Base-by-base conservation (phyloP, 2,888 invertebrate species). In the Archips xylosteana region DNA sequence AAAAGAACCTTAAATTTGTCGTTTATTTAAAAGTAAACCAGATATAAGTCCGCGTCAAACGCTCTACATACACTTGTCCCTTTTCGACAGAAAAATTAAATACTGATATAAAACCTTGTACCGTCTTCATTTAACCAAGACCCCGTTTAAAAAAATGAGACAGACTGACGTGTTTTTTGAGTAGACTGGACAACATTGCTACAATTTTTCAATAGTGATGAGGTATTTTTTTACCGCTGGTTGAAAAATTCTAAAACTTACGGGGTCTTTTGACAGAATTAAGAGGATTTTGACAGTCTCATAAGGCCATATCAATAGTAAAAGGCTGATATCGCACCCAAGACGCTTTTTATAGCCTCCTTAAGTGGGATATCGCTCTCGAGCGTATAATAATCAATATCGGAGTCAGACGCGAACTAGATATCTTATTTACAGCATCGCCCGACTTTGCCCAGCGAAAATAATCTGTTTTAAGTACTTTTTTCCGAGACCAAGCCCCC, bases 401-500 rank as follows among this genome's bases (percentile, higher is more conserved):
- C 13, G 39, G 39, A 32, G 15, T 1, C 2, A 23, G 32, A 63
- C 47, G 45, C 63, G 13, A 12, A 63, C 63, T 63, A 23, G 2
- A 32, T 45, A 61, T 10, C 49, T 12, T 42, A 70, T 74, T 65
- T 42, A 61, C 32, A 51, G 51, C 12, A 42, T 65, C 74, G 74
- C 74, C 74, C 74, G 63, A 73, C 42, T 69, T 73, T 73, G 73
- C 68, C 73, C 61, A 49, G 68, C 15, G 12, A 65, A 74, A 60
- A 36, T 12, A 74, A 73, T 15, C 10, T 2, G 57, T 49, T 70
- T 70, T 51, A 70, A 74, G 74, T 74, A 74, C 74, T 60, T 51
- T 49, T 64, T 45, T 23, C 15, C 34, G 68, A 76, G 90, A 90
- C 92, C 82, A 83, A 75, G 92, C 90, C 92, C 57, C 92, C 75